Evolutionary conservation across 2,888 invertebrate species (phyloP), one percentile per base, ranked within the genome.

Genomic region (Pilophorus perplexus): DNA sequence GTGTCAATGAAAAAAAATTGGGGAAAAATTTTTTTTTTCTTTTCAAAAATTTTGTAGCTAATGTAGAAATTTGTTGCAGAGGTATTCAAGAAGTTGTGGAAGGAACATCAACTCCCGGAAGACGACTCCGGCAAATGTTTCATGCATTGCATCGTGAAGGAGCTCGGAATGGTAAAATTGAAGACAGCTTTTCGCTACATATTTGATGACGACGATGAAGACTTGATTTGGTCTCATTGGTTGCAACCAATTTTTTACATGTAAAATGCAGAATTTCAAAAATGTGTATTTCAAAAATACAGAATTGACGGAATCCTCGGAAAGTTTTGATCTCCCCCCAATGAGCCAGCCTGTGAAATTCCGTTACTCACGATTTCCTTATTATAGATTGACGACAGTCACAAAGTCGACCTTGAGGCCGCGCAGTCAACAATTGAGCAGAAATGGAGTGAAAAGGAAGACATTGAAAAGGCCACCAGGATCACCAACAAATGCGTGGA

Each of bases 81-180:
- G 20, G 4, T 6, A 18, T 48, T 48, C 48, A 48, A 48, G 18
- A 6, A 8, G 20, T 12, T 48, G 18, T 48, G 48, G 48, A 48
- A 48, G 20, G 20, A 10, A 20, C 48, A 48, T 20, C 14, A 48
- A 48, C 14, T 48, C 12, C 48, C 48, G 12, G 48, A 48, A 20
- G 5, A 12, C 4, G 48, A 48, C 3, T 4, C 3, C 8, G 48
- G 48, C 16, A 42, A 42, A 42, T 48, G 48, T 20, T 48, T 48
- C 48, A 18, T 48, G 48, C 12, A 3, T 12, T 48, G 48, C 22
- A 48, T 48, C 48, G 5, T 48, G 48, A 48, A 48, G 48, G 22
- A 48, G 20, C 10, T 48, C 12, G 48, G 20, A 48, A 12, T 18
- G 18, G 48, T 48, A 20, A 33, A 12, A 8, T 8, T 33, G 6